phyloP scores from a whole-genome alignment of 2,888 invertebrate genomes.

The Polymixis flavicincta region DNA sequence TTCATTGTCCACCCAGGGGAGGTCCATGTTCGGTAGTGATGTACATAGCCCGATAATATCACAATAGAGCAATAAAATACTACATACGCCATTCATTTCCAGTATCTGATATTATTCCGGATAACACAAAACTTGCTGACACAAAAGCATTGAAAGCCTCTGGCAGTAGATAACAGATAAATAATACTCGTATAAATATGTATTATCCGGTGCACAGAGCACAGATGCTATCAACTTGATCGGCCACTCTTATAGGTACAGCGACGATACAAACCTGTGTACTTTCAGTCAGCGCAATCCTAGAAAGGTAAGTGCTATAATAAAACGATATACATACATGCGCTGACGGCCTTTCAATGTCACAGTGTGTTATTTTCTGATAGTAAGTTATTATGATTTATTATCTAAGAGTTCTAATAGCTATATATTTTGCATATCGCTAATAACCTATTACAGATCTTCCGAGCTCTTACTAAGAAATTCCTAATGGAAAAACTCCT shows the following conservation, averaged over 20 bases:
- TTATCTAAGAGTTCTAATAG: neutral
- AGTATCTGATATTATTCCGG: constrained; percentile 46
- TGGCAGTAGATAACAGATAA: constrained; percentile 46
- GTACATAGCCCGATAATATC: constrained; percentile 18
- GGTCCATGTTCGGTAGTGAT: neutral
- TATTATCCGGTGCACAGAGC: constrained; percentile 47
- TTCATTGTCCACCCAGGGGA: constrained; percentile 8
- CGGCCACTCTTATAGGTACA: constrained; percentile 28
- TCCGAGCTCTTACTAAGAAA: neutral
- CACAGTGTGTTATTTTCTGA: neutral
- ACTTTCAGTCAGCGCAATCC: neutral
- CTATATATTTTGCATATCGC: neutral
- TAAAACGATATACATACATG: neutral
- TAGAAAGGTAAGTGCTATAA: constrained; percentile 9
- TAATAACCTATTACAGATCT: neutral
- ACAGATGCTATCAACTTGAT: constrained; percentile 54
- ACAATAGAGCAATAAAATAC: constrained; percentile 35
- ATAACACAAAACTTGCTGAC: constrained; percentile 50
- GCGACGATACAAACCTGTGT: constrained; percentile 18
- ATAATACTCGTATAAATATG: constrained; percentile 40
- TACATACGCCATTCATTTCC: constrained; percentile 21
- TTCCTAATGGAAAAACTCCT: neutral
- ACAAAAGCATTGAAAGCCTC: constrained; percentile 50
- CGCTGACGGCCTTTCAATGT: neutral
- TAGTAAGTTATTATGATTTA: no score